Evolutionary conservation across 2,113 vertebrate genomes (phyloP), one percentile per base, ranked within the genome.

Genomic region (Toxotes jaculatrix): DNA sequence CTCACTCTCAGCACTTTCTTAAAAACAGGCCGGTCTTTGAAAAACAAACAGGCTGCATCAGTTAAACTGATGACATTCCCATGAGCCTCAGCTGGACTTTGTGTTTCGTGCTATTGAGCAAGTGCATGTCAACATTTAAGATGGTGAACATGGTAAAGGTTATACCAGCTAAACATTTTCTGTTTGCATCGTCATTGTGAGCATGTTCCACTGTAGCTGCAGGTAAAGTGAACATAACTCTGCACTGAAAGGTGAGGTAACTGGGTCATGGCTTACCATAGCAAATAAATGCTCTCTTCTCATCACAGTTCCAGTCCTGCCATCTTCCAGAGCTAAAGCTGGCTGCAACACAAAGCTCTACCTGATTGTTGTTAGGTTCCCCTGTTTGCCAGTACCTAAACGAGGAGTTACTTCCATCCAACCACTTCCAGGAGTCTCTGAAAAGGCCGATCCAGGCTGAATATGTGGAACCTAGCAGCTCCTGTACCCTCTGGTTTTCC

Each of bases 361-460:
- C 45, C 0, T 2, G 0, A 1, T 7, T 0, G 12, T 53, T 27
- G 32, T 55, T 38, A 1, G 65, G 66, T 53, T 71, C 21, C 0
- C 0, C 0, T 4, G 11, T 2, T 3, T 1, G 14, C 77, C 83
- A 85, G 60, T 31, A 6, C 9, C 27, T 71, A 38, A 76, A 65
- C 0, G 32, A 3, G 16, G 51, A 31, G n/a, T 7, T 47, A 31
- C 74, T 61, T 70, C 77, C 53, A 55, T 71, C 82, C 13, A 6
- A 1, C 82, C 86, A 87, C 62, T 23, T 55, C 51, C n/a, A 55
- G 10, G 51, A 23, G 21, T 11, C 51, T 23, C 51, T 23, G 81
- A 2, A 38, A 12, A 84, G 40, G 34, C 85, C 63, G n/a, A 87
- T 73, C 77, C 85, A 87, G 55, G 27, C 27, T 27, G 27, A 27